phyloP scores from a whole-genome alignment of 2,113 vertebrate species.

The Telmatochromis sp. region DNA sequence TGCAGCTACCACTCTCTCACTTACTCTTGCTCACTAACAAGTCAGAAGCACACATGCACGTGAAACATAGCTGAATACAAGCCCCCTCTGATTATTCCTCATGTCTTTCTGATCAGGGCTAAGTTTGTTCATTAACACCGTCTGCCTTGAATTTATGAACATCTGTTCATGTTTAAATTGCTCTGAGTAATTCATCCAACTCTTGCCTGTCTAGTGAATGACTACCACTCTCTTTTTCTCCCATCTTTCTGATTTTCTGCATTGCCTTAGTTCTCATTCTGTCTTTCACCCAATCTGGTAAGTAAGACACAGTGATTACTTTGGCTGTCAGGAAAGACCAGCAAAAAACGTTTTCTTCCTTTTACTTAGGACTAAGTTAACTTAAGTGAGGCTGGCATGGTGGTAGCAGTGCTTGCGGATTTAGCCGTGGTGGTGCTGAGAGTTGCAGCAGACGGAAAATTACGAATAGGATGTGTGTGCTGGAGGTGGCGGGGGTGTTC shows the following conservation, averaged over 20 bases:
- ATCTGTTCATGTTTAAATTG: conserved; percentile 40
- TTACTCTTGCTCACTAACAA: conserved; percentile 9
- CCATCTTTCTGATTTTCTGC: neutral
- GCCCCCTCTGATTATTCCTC: neutral
- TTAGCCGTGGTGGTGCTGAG: neutral
- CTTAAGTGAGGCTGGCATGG: conserved; percentile 33
- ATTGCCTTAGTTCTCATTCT: neutral
- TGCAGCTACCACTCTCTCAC: conserved; percentile 8
- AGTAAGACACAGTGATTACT: conserved; percentile 38
- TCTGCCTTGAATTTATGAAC: conserved; percentile 30
- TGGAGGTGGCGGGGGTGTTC: neutral
- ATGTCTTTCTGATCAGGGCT: conserved; percentile 13
- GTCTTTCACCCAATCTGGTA: conserved; percentile 9
- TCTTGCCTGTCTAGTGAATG: neutral
- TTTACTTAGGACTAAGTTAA: conserved; percentile 19
- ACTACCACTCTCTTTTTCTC: neutral
- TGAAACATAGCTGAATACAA: neutral
- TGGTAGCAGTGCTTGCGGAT: neutral
- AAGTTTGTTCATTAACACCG: conserved; percentile 30
- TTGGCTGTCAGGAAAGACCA: neutral
- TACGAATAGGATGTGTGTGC: neutral
- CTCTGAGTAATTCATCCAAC: conserved; percentile 25
- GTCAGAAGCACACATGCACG: neutral
- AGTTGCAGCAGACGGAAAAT: conserved; percentile 15
- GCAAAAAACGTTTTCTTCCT: neutral